Evolutionary conservation across 2,888 invertebrate genomes (phyloP), one percentile per base, ranked within the genome.

Genomic region (Sesia apiformis): DNA sequence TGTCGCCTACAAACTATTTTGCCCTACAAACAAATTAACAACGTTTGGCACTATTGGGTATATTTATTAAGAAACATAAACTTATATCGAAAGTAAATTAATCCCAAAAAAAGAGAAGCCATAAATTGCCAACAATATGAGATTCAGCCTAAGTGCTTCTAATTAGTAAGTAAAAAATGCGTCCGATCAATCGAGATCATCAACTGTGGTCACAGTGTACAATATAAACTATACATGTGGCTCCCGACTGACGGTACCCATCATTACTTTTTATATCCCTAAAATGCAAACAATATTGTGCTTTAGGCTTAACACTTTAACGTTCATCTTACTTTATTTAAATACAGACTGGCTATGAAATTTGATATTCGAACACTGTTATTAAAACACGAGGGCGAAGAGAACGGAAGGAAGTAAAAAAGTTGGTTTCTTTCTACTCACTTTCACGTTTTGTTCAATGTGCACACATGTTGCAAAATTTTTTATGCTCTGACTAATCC

Each of bases 351-450:
- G 67, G 63, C 70, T 62, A 62, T 69, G 87, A 79, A 84, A 89
- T 82, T 86, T 80, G 84, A 89, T 87, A 87, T 81, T 83, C 78
- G 79, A 81, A 79, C 82, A 83, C 83, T 70, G 75, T 69, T 70
- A 76, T 82, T 81, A 83, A 86, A 76, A 85, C 84, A 83, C 76
- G 77, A 83, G 80, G 83, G 79, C 81, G 23, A 23, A 23, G 23
- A 23, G 23, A 84, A 70, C 88, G 89, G 89, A 88, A 87, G 89
- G 88, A 89, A 88, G 78, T 86, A 81, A 86, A 88, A 74, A 87
- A 86, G 79, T 67, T 70, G 73, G 78, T 78, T 76, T 72, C 23
- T 23, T 23, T 23, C 78, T 78, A 84, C 79, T 84, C 84, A 84
- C 86, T 88, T 87, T 87, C 84, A 77, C 79, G 76, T 76, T 79